Conservation (phyloP, 2,888 invertebrate species). For the Ennomos quercinarius region DNA sequence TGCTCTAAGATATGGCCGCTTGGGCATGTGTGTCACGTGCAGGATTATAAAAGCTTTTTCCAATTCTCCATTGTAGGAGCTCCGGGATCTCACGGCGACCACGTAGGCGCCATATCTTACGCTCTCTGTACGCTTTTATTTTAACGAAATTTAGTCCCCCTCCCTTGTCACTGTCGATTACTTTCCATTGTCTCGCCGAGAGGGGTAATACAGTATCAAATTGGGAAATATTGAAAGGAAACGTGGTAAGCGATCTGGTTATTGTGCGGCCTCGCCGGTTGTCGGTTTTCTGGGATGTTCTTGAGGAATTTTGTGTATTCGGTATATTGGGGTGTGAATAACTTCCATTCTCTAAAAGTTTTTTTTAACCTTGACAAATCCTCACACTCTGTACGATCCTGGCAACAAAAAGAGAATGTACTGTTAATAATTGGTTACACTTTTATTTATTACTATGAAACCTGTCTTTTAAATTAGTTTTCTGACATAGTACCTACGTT, state of each 20-base stretch:
- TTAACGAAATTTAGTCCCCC: constrained; percentile 84
- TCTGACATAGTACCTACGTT: too few species aligned
- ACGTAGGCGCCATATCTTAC: constrained; percentile 85
- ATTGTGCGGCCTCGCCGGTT: constrained; percentile 54
- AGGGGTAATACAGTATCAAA: constrained; percentile 75
- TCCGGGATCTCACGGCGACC: constrained; percentile 76
- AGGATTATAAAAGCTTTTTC: constrained; percentile 86
- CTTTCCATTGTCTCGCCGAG: constrained; percentile 78
- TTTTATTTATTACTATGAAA: too few species aligned
- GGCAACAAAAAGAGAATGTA: too few species aligned
- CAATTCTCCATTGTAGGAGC: constrained; percentile 83
- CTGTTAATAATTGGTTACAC: too few species aligned
- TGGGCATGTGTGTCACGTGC: constrained; percentile 82
- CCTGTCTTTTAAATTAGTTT: too few species aligned
- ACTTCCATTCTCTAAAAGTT: too few species aligned
- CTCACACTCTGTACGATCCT: too few species aligned
- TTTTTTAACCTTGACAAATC: too few species aligned
- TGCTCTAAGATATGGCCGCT: constrained; percentile 58
- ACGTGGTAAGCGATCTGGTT: constrained; percentile 75
- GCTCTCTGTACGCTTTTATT: constrained; percentile 83
- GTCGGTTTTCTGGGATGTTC: constrained; percentile 19
- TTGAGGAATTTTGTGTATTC: constrained; percentile 3
- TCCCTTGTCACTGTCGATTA: constrained; percentile 80
- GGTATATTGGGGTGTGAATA: background rate
- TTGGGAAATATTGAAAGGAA: constrained; percentile 83